Evolutionary conservation across 1,140 invertebrate genomes (phyloP), one percentile per base, ranked within the genome.

Genomic region (Pogonomyrmex barbatus): DNA sequence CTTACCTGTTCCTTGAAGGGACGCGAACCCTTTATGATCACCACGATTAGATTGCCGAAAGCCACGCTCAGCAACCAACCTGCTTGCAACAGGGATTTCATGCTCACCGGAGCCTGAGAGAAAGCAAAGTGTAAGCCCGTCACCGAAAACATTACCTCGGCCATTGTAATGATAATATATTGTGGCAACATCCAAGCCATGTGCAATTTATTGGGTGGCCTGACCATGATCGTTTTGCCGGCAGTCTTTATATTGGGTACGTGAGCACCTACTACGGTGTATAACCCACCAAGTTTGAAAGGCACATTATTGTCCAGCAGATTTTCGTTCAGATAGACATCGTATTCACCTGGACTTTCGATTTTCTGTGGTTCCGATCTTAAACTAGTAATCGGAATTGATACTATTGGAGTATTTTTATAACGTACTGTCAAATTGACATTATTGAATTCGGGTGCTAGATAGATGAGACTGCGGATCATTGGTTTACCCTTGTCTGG

Each of bases 51-150:
- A 94, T 99, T 99, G 33, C 99, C 99, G 91, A 98, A 96, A 0
- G 99, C 98, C 8, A 97, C 97, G 0, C 98, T 99, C 0, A 99
- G 93, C 42, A 99, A 95, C 98, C 98, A 99, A 2, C 96, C 96
- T 5, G 99, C 98, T 93, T 98, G 97, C 39, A 99, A 93, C 0
- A 99, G 96, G 0, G 98, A 98, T 92, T 99, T 99, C 98, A 99
- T 99, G 85, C 96, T 97, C n/a, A 95, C 93, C 0, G 98, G 98
- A 0, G 98, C 97, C 96, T 99, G 96, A 8, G 97, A 97, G 93
- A 99, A 99, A 0, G 98, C 98, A 95, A 99, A 99, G 90, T 98
- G 97, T 10, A 99, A 95, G 10, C 98, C 98, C 0, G 98, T 99
- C 17, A 99, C 96, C 0, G 97, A 98, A 93, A 99, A 99, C 95